Evolutionary conservation across 2,797 vertebrate genomes (phyloP).

Genomic region (Chelidonichthys spinosus): DNA sequence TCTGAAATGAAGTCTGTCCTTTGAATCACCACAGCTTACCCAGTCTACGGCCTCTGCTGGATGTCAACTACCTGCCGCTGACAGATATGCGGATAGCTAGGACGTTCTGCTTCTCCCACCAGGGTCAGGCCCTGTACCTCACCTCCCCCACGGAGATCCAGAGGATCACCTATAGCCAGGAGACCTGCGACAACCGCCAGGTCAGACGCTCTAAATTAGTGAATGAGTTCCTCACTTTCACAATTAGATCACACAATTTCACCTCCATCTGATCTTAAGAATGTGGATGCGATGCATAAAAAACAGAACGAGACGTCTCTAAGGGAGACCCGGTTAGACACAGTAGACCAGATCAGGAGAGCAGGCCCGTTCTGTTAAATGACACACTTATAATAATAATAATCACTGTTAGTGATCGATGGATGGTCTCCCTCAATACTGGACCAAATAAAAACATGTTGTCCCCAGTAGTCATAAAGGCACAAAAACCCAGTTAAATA

Average conservation of each 20-base stretch:
- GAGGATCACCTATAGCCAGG: slow-evolving; percentile 97
- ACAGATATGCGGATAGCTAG: slow-evolving; percentile 99
- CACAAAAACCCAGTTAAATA: not conserved
- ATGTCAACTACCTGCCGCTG: slow-evolving; percentile 96
- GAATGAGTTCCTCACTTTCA: not conserved
- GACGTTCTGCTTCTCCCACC: slow-evolving; percentile 98
- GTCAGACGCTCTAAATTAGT: slow-evolving; percentile 70
- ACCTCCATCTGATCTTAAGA: not conserved
- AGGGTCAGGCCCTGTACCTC: slow-evolving; percentile 96
- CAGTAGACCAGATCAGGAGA: not conserved
- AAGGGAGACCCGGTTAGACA: not conserved
- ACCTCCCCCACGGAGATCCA: slow-evolving; percentile 98
- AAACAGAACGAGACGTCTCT: not conserved
- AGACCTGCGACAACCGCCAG: slow-evolving; percentile 98
- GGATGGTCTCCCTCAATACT: too few relatives aligned
- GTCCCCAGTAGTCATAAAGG: not conserved
- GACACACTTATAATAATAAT: too few relatives aligned
- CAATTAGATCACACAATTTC: not conserved
- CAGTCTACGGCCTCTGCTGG: slow-evolving; percentile 94
- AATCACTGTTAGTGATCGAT: too few relatives aligned
- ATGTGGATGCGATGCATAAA: not conserved
- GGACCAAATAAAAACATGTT: not conserved
- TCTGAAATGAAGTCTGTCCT: not conserved
- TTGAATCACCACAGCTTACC: slow-evolving; percentile 88
- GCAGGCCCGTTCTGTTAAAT: too few relatives aligned